Evolutionary conservation across 2,888 invertebrate species (phyloP), one percentile per base, ranked within the genome.

Genomic region (Drosophila emarginata): DNA sequence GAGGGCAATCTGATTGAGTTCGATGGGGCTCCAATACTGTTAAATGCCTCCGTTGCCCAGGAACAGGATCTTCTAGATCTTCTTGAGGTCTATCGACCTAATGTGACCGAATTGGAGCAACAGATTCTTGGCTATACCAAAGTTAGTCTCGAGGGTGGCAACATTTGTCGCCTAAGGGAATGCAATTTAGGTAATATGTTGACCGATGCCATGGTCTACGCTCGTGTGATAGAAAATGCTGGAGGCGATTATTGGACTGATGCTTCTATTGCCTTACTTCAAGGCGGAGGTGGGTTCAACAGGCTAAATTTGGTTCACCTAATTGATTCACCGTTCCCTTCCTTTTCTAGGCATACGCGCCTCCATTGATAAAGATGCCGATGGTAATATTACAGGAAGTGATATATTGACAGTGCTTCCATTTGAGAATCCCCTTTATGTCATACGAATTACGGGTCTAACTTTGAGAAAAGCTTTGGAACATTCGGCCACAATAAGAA

Each of bases 161-260:
- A 91, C 36, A 90, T 92, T 0, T 98, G 98, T 87, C 93, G 97
- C 36, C 82, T 93, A 37, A 79, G 81, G 50, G 98, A 98, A 91
- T 98, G 98, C 88, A 97, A 97, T 90, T 92, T 97, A 77, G 98
- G 97, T 4, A 97, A 97, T 91, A 90, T 97, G 26, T 93, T 97
- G 64, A 92, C 96, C 0, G 97, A 97, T 86, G 94, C 97, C 1
- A 94, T 96, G 91, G 92, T 96, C 1, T 93, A 94, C 80, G 74
- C 84, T 0, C 79, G 91, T 2, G 94, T 94, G 75, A 91, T 93
- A 0, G 78, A 84, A 23, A 76, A 91, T 14, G 68, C 77, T 45
- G 80, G 83, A 7, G 89, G 86, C 0, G 74, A 72, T 2, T 94
- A 93, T 52, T 97, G 97, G 97, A 95, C 96, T 0, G 95, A 95